Base-by-base conservation (phyloP, 2,113 vertebrate genomes). In the Ptilonorhynchus violaceus region DNA sequence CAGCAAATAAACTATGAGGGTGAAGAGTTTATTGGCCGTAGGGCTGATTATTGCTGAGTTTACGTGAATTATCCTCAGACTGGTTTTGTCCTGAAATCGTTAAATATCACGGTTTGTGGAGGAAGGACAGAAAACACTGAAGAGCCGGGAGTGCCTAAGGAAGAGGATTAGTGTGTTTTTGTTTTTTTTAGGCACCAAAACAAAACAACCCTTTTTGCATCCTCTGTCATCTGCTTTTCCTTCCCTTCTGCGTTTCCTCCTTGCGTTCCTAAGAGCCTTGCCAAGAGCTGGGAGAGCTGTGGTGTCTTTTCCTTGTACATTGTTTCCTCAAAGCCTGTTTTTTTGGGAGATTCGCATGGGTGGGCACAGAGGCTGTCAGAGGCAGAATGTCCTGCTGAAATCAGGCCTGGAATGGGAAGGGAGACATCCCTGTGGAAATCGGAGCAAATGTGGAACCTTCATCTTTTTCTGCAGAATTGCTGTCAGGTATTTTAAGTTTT, bases 211-310 rank as follows among this genome's bases (percentile, higher is more conserved):
- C 83, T 81, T 94, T 85, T 85, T 75, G 59, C 85, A 75, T 93
- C 88, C 88, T 80, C 92, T 72, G 79, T 96, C 93, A 85, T 94
- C 93, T 94, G 95, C 92, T 95, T 96, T 94, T 95, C 93, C 95
- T 97, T 97, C 93, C 94, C 82, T 86, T 85, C 82, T 94, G 91
- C 15, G 1, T 95, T 97, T 96, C 93, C 92, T 96, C 76, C 80
- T 93, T 39, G 85, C 28, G 1, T 76, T 88, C 89, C 70, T 28
- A 23, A 82, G 66, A 55, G 77, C 85, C 46, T 59, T 85, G 87
- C 80, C 94, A 85, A 49, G 95, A 86, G n/a, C 62, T n/a, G 86
- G 64, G 79, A 44, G n/a, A 92, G 83, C 79, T 56, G 83, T 7
- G 11, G 3, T 74, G 11, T 59, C 68, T 86, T 69, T 64, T 10